Evolutionary conservation across 2,888 invertebrate genomes (phyloP).

Genomic region (Hofmannophila pseudospretella): DNA sequence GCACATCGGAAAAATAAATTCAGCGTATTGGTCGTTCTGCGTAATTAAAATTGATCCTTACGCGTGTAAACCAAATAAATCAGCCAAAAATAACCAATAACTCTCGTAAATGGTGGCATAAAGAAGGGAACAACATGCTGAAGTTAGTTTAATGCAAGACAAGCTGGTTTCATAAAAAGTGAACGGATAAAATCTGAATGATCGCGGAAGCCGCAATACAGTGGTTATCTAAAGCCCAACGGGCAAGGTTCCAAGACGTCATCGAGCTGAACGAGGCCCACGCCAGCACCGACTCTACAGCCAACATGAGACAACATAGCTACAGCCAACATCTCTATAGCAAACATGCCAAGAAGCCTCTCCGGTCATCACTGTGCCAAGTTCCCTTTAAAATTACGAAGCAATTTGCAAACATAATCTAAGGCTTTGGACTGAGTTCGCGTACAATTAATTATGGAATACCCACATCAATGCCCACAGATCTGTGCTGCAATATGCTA

Average conservation of each 20-base stretch:
- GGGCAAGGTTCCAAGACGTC: constrained; percentile 66
- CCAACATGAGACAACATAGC: too few species aligned
- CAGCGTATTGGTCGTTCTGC: too few species aligned
- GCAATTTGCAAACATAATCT: constrained; percentile 20
- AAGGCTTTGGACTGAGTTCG: not conserved
- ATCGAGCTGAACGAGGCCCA: constrained; percentile 39
- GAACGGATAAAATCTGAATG: constrained; percentile 13
- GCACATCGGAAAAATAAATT: too few species aligned
- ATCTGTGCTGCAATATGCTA: too few species aligned
- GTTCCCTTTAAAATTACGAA: constrained; percentile 23
- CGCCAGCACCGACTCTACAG: constrained; percentile 24
- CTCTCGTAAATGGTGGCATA: too few species aligned
- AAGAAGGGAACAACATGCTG: too few species aligned
- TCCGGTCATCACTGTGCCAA: constrained; percentile 42
- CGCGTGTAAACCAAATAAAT: too few species aligned
- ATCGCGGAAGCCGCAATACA: constrained; percentile 42
- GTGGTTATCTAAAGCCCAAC: constrained; percentile 55
- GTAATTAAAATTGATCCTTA: too few species aligned
- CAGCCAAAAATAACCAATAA: too few species aligned
- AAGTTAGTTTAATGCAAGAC: not conserved
- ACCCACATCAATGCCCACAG: not conserved
- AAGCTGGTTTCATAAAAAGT: constrained; percentile 1
- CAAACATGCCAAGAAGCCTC: constrained; percentile 42
- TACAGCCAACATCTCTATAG: constrained; percentile 11
- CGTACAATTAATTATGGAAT: not conserved